A percentile compares a stretch with the other conserved stretches of the same genome.
Evolutionary conservation across 2,113 vertebrate genomes (phyloP).

Genomic region (Bostrychus sinensis): DNA sequence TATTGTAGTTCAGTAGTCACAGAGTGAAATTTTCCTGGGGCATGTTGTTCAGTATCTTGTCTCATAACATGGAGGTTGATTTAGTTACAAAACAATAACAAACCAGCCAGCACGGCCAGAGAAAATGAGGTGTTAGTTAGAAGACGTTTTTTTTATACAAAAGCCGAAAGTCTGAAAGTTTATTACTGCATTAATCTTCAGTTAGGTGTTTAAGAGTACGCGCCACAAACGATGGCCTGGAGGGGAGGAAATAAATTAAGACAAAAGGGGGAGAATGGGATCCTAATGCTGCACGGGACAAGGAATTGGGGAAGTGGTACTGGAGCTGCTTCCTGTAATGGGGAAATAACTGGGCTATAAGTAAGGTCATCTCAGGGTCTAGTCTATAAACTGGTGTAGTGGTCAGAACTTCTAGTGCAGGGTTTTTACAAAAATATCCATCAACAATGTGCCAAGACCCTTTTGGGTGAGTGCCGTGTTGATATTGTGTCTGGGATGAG

Average conservation of each 20-base stretch:
- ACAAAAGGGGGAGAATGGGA: constrained; percentile 19
- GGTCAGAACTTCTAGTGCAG: constrained; percentile 40
- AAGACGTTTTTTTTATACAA: constrained; percentile 50
- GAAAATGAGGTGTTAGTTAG: constrained; percentile 65
- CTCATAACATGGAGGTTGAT: constrained; percentile 50
- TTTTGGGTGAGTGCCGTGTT: constrained; percentile 27
- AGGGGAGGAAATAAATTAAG: constrained; percentile 78
- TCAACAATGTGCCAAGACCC: constrained; percentile 59
- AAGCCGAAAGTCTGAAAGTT: constrained; percentile 54
- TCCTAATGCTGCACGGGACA: constrained; percentile 36
- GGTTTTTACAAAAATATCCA: constrained; percentile 43
- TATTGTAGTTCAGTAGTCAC: constrained; percentile 76
- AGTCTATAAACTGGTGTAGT: constrained; percentile 14
- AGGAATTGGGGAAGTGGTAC: constrained; percentile 29
- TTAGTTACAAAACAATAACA: constrained; percentile 46
- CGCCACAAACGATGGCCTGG: constrained; percentile 52
- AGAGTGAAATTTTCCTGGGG: constrained; percentile 51
- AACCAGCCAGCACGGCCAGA: constrained; percentile 37
- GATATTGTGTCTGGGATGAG: constrained; percentile 4
- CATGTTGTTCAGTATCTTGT: constrained; percentile 31
- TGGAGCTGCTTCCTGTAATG: constrained; percentile 32
- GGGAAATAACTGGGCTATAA: constrained; percentile 1
- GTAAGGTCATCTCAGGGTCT: constrained; percentile 18
- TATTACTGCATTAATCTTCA: constrained; percentile 71
- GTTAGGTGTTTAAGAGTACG: constrained; percentile 68